Percentiles rank a stretch among this genome's conserved stretches.
These are phyloP conservation scores for Adelges cooleyi DNA, from an alignment of 1,140 invertebrate species.

Conservation along the genomic window DNA sequence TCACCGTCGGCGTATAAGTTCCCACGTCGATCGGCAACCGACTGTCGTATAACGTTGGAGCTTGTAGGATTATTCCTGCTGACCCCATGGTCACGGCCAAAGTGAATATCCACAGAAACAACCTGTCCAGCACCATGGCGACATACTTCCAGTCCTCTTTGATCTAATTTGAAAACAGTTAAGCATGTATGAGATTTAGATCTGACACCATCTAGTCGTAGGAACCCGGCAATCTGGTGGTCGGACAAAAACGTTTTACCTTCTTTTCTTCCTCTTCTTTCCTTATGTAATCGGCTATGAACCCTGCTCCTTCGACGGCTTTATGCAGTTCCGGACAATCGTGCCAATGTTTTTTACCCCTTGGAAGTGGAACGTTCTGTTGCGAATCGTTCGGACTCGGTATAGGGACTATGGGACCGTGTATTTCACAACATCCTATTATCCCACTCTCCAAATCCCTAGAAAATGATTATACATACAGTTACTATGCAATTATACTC, in stretches of 20 bases:
- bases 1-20: neutral
- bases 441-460: slow-evolving; percentile 48
- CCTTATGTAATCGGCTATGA: slow-evolving; percentile 85
- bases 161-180: slow-evolving; percentile 48
- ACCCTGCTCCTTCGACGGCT: slow-evolving; percentile 81
- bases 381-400: neutral
- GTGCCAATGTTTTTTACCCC: slow-evolving; percentile 53
- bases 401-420: slow-evolving; percentile 43
- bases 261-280: slow-evolving; percentile 82
- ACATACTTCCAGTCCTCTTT: slow-evolving; percentile 98
- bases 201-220: no score
- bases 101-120: slow-evolving; percentile 95
- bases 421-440: slow-evolving; percentile 48
- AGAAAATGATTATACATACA: neutral
- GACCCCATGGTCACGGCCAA: slow-evolving; percentile 85
- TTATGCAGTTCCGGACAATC: slow-evolving; percentile 83
- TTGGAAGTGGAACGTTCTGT: neutral
- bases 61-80: slow-evolving; percentile 85
- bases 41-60: slow-evolving; percentile 82
- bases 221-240: no score
- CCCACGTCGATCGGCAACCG: slow-evolving; percentile 77
- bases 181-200: neutral
- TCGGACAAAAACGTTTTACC: slow-evolving; percentile 43
- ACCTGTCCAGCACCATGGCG: slow-evolving; percentile 91
- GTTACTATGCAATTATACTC: no score